These are phyloP conservation scores for Alloplasta piceator DNA, from an alignment of 2,888 invertebrate species.

Conservation along the genomic window DNA sequence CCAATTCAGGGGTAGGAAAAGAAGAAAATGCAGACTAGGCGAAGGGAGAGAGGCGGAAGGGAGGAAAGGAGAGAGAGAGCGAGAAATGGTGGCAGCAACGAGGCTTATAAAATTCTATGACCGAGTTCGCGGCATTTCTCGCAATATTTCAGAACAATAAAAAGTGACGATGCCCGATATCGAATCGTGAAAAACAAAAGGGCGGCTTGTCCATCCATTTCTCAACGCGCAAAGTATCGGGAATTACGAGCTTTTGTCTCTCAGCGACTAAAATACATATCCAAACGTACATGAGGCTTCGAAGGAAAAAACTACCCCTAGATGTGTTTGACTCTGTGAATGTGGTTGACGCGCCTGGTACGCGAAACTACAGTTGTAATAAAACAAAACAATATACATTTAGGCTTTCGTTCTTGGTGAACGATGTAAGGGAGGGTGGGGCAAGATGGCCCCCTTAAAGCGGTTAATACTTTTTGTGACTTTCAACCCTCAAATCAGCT, in stretches of 20 bases:
- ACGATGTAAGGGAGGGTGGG: too few species aligned
- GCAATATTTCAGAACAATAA: slow-evolving; percentile 74
- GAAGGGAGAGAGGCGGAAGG: too few species aligned
- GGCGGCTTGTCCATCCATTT: too few species aligned
- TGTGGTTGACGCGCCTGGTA: slow-evolving; percentile 71
- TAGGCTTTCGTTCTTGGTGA: slow-evolving; percentile 52
- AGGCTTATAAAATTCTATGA: slow-evolving; percentile 43
- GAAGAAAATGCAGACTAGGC: too few species aligned
- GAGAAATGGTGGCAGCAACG: slow-evolving; percentile 1
- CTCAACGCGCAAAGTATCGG: too few species aligned
- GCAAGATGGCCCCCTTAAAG: too few species aligned
- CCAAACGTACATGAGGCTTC: not conserved
- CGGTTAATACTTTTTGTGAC: too few species aligned
- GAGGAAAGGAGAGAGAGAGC: not conserved
- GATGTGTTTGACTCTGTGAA: slow-evolving; percentile 20
- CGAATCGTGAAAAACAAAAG: too few species aligned
- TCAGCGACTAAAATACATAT: not conserved
- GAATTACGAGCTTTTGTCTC: too few species aligned
- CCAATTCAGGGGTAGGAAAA: too few species aligned
- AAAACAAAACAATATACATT: slow-evolving; percentile 79
- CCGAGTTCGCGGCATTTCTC: slow-evolving; percentile 39
- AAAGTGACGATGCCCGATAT: slow-evolving; percentile 32
- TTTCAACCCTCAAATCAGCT: too few species aligned
- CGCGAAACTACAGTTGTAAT: slow-evolving; percentile 73
- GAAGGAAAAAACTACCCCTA: not conserved